Evolutionary conservation across 1,140 invertebrate genomes (phyloP).

Genomic region (Cydia splendana): DNA sequence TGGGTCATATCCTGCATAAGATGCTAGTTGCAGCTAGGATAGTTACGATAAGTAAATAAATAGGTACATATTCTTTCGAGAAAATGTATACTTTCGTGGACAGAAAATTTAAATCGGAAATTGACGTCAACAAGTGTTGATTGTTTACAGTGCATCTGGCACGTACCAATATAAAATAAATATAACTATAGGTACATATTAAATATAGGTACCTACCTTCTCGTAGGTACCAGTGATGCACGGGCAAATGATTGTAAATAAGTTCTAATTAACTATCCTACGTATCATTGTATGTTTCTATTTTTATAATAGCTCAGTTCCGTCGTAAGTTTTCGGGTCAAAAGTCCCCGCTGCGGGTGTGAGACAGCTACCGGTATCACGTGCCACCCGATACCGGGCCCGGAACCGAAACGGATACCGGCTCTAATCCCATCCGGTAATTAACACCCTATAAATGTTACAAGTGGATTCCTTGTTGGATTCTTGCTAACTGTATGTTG

Average conservation of each 20-base stretch:
- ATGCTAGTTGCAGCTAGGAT: constrained; percentile 8
- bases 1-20: constrained; percentile 47
- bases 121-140: too few species aligned
- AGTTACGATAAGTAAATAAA: not conserved
- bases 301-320: constrained; percentile 2
- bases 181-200: too few species aligned
- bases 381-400: constrained; percentile 31
- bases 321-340: not conserved
- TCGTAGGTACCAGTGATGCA: too few species aligned
- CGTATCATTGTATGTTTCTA: too few species aligned
- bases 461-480: constrained; percentile 17
- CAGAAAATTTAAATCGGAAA: too few species aligned
- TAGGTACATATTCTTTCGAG: too few species aligned
- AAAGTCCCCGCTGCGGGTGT: constrained; percentile 12
- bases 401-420: constrained; percentile 23
- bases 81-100: too few species aligned
- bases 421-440: constrained; percentile 27
- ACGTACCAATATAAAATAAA: too few species aligned
- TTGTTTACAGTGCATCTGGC: too few species aligned
- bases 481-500: not conserved
- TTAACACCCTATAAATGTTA: constrained; percentile 31
- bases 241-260: too few species aligned
- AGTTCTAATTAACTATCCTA: not conserved
- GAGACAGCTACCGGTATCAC: constrained; percentile 36
- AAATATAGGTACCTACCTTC: too few species aligned